These are phyloP conservation scores for Aphodius granarius DNA, from an alignment of 2,888 invertebrate species.

Conservation along the genomic window DNA sequence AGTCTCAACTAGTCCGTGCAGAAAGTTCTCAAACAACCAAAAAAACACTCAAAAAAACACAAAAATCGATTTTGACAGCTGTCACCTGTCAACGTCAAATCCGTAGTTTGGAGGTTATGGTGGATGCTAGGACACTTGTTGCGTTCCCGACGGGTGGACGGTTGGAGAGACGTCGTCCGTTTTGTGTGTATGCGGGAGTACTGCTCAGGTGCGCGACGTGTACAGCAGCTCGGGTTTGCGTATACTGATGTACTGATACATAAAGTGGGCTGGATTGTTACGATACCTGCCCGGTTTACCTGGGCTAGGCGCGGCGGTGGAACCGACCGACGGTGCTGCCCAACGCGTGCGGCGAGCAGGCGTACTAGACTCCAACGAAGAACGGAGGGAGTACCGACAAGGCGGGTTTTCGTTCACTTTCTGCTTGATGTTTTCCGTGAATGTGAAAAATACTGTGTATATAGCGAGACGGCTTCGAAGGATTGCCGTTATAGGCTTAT, in stretches of 20 bases:
- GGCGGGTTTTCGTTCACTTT: neutral
- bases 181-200: constrained; percentile 27
- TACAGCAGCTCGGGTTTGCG: constrained; percentile 40
- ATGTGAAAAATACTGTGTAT: neutral
- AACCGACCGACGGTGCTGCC: constrained; percentile 35
- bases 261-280: constrained; percentile 44
- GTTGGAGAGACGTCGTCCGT: constrained; percentile 19
- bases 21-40: neutral
- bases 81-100: neutral
- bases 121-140: constrained; percentile 29
- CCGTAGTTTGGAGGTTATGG: neutral
- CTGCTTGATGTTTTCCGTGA: neutral
- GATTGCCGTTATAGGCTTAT: too few relatives aligned
- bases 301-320: constrained; percentile 24
- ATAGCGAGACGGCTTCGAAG: neutral
- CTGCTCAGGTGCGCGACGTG: constrained; percentile 35
- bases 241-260: constrained; percentile 46
- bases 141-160: constrained; percentile 30
- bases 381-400: constrained; percentile 14
- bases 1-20: neutral
- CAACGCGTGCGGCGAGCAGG: constrained; percentile 36
- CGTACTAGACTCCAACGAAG: constrained; percentile 32
- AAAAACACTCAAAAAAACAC: neutral
- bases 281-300: constrained; percentile 44
- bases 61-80: neutral